Conservation (phyloP, 2,113 vertebrate genomes). For the Perca fluviatilis region DNA sequence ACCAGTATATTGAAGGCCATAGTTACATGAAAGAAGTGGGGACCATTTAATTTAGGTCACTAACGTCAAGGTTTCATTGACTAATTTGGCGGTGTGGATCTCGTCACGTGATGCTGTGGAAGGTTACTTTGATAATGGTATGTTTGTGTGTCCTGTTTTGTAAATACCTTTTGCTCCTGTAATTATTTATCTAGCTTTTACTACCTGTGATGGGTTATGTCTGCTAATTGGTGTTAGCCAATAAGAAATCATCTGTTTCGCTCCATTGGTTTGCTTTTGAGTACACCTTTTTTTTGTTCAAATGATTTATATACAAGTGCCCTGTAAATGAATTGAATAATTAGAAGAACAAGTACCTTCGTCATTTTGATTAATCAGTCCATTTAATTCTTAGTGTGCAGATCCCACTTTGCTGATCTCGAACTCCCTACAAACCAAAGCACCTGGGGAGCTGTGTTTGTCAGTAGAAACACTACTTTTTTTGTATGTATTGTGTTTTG, state of each 20-base stretch:
- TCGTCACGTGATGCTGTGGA: background rate
- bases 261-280: conserved; percentile 2
- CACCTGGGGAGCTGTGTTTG: background rate
- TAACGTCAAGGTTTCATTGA: background rate
- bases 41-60: background rate
- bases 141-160: background rate
- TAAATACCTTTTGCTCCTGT: background rate
- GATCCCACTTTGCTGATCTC: background rate
- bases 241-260: background rate
- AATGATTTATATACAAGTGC: no score
- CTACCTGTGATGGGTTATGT: background rate
- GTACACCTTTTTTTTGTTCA: background rate
- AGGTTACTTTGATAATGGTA: background rate
- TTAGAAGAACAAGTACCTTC: background rate
- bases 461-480: background rate
- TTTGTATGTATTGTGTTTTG: background rate
- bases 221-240: background rate
- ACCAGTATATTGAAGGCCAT: background rate
- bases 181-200: background rate
- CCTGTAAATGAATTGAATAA: background rate
- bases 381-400: background rate
- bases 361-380: background rate
- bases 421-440: background rate
- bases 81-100: background rate
- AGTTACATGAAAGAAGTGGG: background rate